Base-by-base conservation (phyloP, 2,888 invertebrate species). In the Suillia variegata region DNA sequence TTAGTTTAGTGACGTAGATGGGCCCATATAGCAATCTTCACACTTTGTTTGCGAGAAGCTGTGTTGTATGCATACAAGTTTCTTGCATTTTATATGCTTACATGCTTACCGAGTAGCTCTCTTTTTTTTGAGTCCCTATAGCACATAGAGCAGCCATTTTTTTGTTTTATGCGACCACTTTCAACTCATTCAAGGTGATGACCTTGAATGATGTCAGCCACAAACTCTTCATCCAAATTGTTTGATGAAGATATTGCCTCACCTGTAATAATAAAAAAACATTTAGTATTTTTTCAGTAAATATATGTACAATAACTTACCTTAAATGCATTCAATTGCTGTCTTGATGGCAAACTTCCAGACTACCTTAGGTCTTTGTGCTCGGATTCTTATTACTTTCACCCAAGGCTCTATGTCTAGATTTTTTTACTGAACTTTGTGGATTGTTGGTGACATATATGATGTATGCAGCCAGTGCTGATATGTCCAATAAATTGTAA, bases 401-500 rank as follows among this genome's bases (percentile, higher is more conserved):
- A 42, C 5, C 13, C 8, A 42, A 42, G 13, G 15, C 4, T 42
- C 42, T 42, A 42, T n/a, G 42, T 42, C 42, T 6, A n/a, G 42
- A 42, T 17, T 42, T 42, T 17, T 42, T 42, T 42, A 42, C 42
- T 6, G 15, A 15, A 17, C 42, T 42, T 5, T 42, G 42, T 15
- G 42, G 42, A 17, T 42, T 42, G 42, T 42, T 15, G 4, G 42
- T 42, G 42, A 42, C 42, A 13, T 5, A n/a, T n/a, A n/a, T n/a
- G n/a, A n/a, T n/a, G n/a, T n/a, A n/a, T n/a, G n/a, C n/a, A n/a
- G n/a, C n/a, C n/a, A n/a, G n/a, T n/a, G n/a, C n/a, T n/a, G n/a
- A n/a, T n/a, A 42, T 42, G 26, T 26, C 26, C 34, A 54, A 26
- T 10, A 26, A 26, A 26, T 63, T 65, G 56, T 52, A 65, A 45